A percentile compares a stretch with the other conserved stretches of the same genome.
Evolutionary conservation across 2,113 vertebrate species (phyloP).

Genomic region (Salvelinus fontinalis): DNA sequence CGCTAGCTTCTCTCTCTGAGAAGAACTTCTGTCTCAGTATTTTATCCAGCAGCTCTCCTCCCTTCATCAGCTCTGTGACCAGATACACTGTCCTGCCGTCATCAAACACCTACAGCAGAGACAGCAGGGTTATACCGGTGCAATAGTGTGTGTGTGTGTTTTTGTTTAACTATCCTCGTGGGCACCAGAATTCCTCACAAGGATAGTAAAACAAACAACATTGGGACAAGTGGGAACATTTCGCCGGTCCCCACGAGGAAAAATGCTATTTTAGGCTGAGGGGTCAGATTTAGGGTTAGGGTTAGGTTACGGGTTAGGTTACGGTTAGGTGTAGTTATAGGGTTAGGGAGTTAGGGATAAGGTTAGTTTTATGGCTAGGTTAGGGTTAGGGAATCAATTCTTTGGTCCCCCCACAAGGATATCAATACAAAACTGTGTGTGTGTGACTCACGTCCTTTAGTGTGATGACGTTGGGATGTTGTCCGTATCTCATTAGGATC

Average conservation of each 20-base stretch:
- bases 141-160: neutral
- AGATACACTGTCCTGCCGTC: constrained; percentile 83
- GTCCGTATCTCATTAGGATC: constrained; percentile 84
- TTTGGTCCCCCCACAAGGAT: constrained; percentile 1
- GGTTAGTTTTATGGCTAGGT: too few relatives aligned
- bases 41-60: constrained; percentile 83
- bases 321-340: too few relatives aligned
- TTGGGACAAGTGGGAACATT: too few relatives aligned
- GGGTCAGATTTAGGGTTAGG: too few relatives aligned
- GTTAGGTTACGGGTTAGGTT: too few relatives aligned
- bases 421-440: neutral
- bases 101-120: constrained; percentile 77
- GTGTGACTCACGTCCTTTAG: constrained; percentile 51
- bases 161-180: too few relatives aligned
- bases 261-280: too few relatives aligned
- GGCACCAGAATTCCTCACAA: too few relatives aligned
- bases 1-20: constrained; percentile 82
- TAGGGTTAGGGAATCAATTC: too few relatives aligned
- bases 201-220: too few relatives aligned
- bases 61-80: constrained; percentile 86
- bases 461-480: constrained; percentile 73
- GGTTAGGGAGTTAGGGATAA: too few relatives aligned
- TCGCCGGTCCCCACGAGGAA: too few relatives aligned
- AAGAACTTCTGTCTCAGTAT: constrained; percentile 87
- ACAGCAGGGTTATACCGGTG: neutral